These are phyloP conservation scores for Leptoteleia sp. DNA, from an alignment of 1,140 invertebrate species.

Conservation along the genomic window DNA sequence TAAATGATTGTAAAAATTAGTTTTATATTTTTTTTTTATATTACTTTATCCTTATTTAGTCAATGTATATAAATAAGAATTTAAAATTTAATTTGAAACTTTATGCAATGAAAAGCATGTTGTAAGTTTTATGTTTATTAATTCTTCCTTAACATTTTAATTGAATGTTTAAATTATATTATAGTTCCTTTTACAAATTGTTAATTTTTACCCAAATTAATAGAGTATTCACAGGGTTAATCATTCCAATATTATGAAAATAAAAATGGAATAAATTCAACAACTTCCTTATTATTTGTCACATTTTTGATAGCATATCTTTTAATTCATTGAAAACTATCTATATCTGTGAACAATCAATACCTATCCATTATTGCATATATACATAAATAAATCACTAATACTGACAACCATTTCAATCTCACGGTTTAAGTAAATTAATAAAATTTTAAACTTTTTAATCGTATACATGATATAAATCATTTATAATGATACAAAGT, in stretches of 20 bases:
- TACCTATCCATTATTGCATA: neutral
- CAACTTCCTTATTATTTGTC: neutral
- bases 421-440: neutral
- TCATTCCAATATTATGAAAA: too few species aligned
- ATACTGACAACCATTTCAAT: neutral
- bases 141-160: too few species aligned
- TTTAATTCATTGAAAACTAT: neutral
- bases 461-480: neutral
- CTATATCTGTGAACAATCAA: neutral
- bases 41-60: slow-evolving; percentile 18
- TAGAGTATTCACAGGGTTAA: too few species aligned
- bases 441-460: too few species aligned
- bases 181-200: too few species aligned
- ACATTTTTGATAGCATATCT: neutral
- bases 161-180: too few species aligned
- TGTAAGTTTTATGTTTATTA: too few species aligned
- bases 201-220: too few species aligned
- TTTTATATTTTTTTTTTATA: slow-evolving; percentile 5
- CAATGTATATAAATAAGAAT: slow-evolving; percentile 14
- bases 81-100: slow-evolving; percentile 24
- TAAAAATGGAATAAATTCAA: neutral
- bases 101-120: too few species aligned
- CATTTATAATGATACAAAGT: neutral
- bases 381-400: neutral
- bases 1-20: slow-evolving; percentile 12